Evolutionary conservation across 2,113 vertebrate species (phyloP).

Genomic region (Heliornis fulica): DNA sequence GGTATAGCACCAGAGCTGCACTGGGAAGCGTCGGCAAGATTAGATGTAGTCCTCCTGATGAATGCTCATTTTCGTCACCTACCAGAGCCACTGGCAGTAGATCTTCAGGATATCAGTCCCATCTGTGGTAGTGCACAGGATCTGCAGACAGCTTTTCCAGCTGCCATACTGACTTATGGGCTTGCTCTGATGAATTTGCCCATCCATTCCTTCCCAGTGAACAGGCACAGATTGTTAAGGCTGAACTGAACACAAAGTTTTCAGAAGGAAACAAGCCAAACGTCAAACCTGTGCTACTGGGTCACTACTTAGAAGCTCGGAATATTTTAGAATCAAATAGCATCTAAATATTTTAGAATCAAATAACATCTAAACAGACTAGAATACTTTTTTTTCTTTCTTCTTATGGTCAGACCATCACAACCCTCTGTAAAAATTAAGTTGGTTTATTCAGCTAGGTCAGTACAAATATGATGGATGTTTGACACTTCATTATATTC

Average conservation of each 20-base stretch:
- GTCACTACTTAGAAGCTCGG: not conserved
- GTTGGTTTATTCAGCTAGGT: not conserved
- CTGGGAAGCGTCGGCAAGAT: not conserved
- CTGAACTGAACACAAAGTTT: not conserved
- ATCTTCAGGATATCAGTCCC: not conserved
- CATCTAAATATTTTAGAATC: not conserved
- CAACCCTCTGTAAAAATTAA: not conserved
- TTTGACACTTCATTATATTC: not conserved
- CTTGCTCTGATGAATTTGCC: not conserved
- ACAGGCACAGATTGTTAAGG: not conserved
- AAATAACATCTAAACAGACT: not conserved
- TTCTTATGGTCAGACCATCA: not conserved
- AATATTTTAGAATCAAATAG: not conserved
- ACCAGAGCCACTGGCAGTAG: not conserved
- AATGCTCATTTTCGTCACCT: not conserved
- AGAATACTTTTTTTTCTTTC: not conserved
- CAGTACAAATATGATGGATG: not conserved
- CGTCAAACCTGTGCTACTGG: not conserved
- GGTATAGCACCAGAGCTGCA: not conserved
- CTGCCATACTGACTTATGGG: not conserved
- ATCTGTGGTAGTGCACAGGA: not conserved
- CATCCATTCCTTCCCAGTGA: not conserved
- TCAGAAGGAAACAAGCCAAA: not conserved
- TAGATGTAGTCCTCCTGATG: not conserved
- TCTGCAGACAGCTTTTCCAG: not conserved